Evolutionary conservation across 1,140 invertebrate genomes (phyloP), one percentile per base, ranked within the genome.

Genomic region (Spodoptera litura): DNA sequence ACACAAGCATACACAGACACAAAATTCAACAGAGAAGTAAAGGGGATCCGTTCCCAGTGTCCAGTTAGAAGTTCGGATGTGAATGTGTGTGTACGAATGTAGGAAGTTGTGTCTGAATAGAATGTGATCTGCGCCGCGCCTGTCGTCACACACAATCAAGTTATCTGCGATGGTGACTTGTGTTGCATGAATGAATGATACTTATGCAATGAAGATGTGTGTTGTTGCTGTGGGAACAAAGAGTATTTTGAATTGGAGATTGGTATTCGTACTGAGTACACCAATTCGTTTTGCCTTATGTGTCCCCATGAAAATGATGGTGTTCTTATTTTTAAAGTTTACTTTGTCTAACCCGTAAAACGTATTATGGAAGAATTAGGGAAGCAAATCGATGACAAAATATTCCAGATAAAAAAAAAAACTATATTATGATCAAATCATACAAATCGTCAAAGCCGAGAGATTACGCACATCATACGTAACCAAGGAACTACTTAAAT

Each of bases 141-240:
- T 66, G 72, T 64, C 52, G 55, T 75, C 72, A 72, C 25, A 62
- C 38, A 85, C 76, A 81, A 83, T 81, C 64, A 80, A 68, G 58
- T 68, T 77, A 79, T 78, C 64, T 70, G 61, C 53, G 66, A 55
- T 78, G 27, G n/a, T 35, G 58, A 56, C 58, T 66, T 76, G 52
- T 58, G 49, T 71, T 55, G 56, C 52, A 81, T 49, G 68, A 78
- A 77, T 66, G 38, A 66, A 10, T 44, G 38, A 44, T 44, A 44
- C 38, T 44, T 44, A 44, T 44, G 38, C 38, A 44, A 44, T 44
- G 9, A 44, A 44, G 38, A 44, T 44, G 38, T 44, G 4, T 44
- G 38, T 44, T 44, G 38, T 44, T 44, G 2, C 38, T 44, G 38
- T 44, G 38, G 38, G 38, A 44, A 44, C 38, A 44, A 44, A 44